Evolutionary conservation across 2,888 invertebrate species (phyloP), one percentile per base, ranked within the genome.

Genomic region (Bhutanitis thaidina): DNA sequence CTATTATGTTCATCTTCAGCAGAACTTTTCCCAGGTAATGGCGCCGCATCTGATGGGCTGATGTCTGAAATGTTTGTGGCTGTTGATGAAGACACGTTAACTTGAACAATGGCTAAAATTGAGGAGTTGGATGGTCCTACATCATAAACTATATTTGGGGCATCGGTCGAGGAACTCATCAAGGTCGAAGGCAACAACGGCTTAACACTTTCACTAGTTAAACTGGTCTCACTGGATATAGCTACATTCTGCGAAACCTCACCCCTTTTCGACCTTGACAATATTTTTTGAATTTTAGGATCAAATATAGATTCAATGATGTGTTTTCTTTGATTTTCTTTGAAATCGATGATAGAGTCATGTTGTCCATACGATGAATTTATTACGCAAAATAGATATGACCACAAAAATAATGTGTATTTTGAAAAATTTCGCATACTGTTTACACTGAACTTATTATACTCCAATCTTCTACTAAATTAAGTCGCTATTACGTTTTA

Each of bases 1-100:
- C 97, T 97, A 69, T 97, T 96, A 71, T 98, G 97, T 77, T 99
- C 98, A 81, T 97, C 96, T 85, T 98, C 97, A 1, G 97, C 97
- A 1, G 97, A 95, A 61, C 95, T 96, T 73, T 96, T 95, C 62
- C 95, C 95, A 0, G 98, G 98, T 36, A 98, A 79, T 2, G 95
- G 89, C 7, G 95, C 94, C 7, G 95, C 93, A 70, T 96, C 95
- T 0, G 93, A 93, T 0, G 93, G 93, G 32, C 91, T 90, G 1
- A 92, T 86, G 1, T 91, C 65, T 4, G 90, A 82, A 32, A 68
- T 70, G 64, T 88, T 88, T 0, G 78, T 71, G 14, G 71, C 56
- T 1, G 67, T 63, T 7, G 78, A 69, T 12, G 81, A 72, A 1
- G 87, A 79, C 20, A 68, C 63, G 62, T 86, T 88, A n/a, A 80